phyloP scores from a whole-genome alignment of 2,797 vertebrate species.

The Silurus lanzhouensis region DNA sequence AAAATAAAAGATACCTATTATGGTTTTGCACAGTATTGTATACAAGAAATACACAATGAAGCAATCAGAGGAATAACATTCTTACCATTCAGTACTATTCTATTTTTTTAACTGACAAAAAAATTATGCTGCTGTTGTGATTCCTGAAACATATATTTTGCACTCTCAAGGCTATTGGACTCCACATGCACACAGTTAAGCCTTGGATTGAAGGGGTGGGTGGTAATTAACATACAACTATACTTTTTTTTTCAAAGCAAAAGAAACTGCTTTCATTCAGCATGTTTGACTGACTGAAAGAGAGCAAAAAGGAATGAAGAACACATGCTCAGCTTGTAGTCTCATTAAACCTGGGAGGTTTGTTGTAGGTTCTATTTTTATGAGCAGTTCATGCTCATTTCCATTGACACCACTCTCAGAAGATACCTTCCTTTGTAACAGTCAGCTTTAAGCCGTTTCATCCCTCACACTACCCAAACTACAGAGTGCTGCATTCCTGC shows the following conservation, averaged over 20 bases:
- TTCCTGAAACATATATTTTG: constrained; percentile 37
- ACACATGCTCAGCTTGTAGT: not conserved
- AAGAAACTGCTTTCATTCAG: constrained; percentile 27
- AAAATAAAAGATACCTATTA: not conserved
- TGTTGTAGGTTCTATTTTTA: constrained; percentile 31
- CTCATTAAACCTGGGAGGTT: constrained; percentile 36
- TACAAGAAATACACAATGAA: not conserved
- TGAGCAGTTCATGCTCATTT: constrained; percentile 24
- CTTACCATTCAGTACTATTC: constrained; percentile 28
- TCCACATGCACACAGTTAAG: constrained; percentile 21
- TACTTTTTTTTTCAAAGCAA: constrained; percentile 1
- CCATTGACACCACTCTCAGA: constrained; percentile 28
- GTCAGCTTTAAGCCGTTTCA: not conserved
- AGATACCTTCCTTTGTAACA: constrained; percentile 19
- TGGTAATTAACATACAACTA: constrained; percentile 31
- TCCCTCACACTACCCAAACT: not conserved
- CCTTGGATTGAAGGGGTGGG: constrained; percentile 24
- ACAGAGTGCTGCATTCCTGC: not conserved
- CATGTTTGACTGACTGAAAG: constrained; percentile 10
- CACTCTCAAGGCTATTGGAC: constrained; percentile 44
- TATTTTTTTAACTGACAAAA: constrained; percentile 15
- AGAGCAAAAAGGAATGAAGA: not conserved
- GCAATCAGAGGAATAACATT: not conserved
- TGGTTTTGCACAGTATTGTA: not conserved
- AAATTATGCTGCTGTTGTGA: constrained; percentile 34